phyloP scores from a whole-genome alignment of 1,140 invertebrate genomes.

The Adoxophyes honmai region DNA sequence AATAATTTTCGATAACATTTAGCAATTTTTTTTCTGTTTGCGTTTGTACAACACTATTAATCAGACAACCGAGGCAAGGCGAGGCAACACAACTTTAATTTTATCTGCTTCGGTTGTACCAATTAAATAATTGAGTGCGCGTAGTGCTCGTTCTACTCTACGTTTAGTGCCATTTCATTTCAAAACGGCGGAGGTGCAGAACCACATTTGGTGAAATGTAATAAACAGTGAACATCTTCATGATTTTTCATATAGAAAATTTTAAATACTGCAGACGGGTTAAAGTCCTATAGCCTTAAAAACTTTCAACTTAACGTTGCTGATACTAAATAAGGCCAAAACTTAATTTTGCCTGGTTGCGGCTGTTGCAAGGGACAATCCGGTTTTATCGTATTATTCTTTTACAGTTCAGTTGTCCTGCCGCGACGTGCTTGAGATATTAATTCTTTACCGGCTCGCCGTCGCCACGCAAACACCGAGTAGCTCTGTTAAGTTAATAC shows the following conservation, averaged over 20 bases:
- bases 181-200: not conserved
- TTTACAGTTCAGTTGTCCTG: constrained; percentile 11
- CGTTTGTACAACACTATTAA: not conserved
- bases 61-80: not conserved
- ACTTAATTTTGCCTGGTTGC: too few relatives aligned
- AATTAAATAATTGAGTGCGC: constrained; percentile 6
- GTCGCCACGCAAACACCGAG: not conserved
- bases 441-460: constrained; percentile 3
- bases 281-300: not conserved
- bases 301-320: not conserved
- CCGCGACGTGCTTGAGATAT: constrained; percentile 7
- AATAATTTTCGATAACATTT: not conserved
- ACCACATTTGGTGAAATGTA: not conserved
- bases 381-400: constrained; percentile 10
- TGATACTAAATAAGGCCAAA: not conserved
- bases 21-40: too few relatives aligned
- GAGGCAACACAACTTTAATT: constrained; percentile 6
- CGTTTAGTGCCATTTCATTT: constrained; percentile 10
- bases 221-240: not conserved
- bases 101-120: constrained; percentile 12
- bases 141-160: constrained; percentile 2
- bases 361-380: constrained; percentile 1
- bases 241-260: not conserved
- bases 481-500: not conserved
- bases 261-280: not conserved